These are phyloP conservation scores for Myiozetetes cayanensis DNA, from an alignment of 2,113 vertebrate species.

Conservation along the genomic window DNA sequence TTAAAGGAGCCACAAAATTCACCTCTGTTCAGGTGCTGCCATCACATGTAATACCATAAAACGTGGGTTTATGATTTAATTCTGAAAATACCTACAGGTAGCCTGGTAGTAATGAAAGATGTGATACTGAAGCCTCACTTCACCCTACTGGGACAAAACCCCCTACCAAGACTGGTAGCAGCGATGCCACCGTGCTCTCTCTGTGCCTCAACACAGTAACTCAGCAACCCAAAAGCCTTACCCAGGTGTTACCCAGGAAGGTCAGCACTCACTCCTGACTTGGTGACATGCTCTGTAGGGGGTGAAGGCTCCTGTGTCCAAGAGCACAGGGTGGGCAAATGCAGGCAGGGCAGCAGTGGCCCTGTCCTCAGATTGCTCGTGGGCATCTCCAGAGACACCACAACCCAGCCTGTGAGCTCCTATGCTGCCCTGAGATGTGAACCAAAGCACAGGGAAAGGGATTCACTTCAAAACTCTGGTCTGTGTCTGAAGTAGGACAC, in stretches of 20 bases:
- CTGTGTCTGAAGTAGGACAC: neutral
- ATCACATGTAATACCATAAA: neutral
- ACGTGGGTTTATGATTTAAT: neutral
- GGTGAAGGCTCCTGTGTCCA: rapidly evolving
- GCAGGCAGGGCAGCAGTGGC: neutral
- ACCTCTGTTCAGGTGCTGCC: neutral
- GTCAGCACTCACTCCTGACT: neutral
- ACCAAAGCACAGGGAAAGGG: neutral
- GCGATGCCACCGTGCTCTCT: rapidly evolving
- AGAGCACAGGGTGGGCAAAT: neutral
- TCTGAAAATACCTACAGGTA: neutral
- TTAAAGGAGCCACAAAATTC: neutral
- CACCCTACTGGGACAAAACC: neutral
- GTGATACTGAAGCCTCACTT: neutral
- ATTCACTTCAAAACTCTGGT: neutral
- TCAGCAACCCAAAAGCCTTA: neutral
- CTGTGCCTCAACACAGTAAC: neutral
- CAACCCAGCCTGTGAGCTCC: neutral
- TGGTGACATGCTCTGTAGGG: rapidly evolving
- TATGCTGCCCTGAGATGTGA: neutral
- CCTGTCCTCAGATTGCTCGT: neutral
- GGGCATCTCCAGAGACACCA: neutral
- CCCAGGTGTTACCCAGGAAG: neutral
- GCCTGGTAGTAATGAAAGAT: neutral
- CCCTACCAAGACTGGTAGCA: neutral